Evolutionary conservation across 2,888 invertebrate genomes (phyloP).

Genomic region (Exocentrus adspersus): DNA sequence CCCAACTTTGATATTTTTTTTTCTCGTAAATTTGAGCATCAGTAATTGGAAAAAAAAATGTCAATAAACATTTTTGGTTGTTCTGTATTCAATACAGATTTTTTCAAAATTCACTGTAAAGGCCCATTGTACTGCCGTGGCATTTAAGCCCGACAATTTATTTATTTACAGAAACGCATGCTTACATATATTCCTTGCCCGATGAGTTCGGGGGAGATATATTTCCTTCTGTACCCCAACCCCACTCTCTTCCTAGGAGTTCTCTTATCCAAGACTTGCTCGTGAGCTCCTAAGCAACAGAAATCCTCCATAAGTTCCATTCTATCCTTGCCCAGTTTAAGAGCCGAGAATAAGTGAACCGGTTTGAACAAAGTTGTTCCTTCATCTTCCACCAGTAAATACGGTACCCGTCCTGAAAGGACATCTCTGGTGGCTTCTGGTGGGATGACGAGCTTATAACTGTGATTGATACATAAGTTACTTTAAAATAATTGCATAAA

Average conservation of each 20-base stretch:
- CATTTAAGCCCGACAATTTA: too few species aligned
- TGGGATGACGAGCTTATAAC: conserved; percentile 69
- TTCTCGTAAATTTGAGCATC: too few species aligned
- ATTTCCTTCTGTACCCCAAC: conserved; percentile 54
- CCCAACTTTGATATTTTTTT: too few species aligned
- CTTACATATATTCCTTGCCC: conserved; percentile 57
- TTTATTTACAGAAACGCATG: too few species aligned
- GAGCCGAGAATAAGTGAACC: conserved; percentile 78
- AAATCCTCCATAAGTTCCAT: conserved; percentile 57
- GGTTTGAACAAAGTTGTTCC: conserved; percentile 77
- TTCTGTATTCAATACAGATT: too few species aligned
- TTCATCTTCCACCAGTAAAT: conserved; percentile 77
- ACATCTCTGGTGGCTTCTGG: conserved; percentile 80
- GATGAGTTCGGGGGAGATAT: conserved; percentile 54
- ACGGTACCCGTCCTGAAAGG: conserved; percentile 78
- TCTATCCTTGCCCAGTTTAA: conserved; percentile 72
- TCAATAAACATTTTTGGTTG: too few species aligned
- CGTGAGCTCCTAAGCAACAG: conserved; percentile 59
- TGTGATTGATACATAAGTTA: conserved; percentile 4
- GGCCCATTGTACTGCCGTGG: too few species aligned
- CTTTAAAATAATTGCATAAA: neutral
- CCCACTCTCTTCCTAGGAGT: conserved; percentile 47
- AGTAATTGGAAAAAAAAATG: too few species aligned
- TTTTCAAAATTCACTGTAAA: too few species aligned
- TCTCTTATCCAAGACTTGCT: conserved; percentile 51